Percentiles rank a stretch among this genome's conserved stretches.
These are phyloP conservation scores for Philaethria dido DNA, from an alignment of 2,888 invertebrate genomes.

Conservation along the genomic window DNA sequence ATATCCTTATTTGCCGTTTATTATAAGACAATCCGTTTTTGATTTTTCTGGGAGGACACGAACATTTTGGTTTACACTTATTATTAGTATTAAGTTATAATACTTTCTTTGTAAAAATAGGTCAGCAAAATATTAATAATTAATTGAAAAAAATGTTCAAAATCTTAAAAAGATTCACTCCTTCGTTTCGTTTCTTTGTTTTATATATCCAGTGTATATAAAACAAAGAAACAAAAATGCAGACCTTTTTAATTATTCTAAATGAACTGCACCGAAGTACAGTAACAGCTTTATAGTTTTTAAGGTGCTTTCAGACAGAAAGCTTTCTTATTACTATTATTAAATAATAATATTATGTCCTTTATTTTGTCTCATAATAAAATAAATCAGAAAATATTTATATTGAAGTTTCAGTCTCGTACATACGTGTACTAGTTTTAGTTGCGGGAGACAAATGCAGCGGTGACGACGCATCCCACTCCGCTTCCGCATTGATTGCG, in stretches of 20 bases:
- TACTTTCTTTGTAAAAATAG: no score
- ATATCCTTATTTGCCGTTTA: no score
- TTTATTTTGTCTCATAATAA: not conserved
- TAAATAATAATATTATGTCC: not conserved
- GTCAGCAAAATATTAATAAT: no score
- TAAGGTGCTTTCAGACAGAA: not conserved
- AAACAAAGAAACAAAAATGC: no score
- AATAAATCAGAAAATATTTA: not conserved
- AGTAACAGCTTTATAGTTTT: not conserved
- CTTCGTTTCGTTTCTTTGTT: no score
- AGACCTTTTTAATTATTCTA: not conserved
- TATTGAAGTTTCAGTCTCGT: conserved; percentile 15
- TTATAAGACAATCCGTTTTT: no score
- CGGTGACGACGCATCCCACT: conserved; percentile 72
- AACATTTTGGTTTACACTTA: no score
- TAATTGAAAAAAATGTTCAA: no score
- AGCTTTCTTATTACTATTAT: not conserved
- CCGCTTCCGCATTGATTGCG: conserved; percentile 80
- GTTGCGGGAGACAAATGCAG: conserved; percentile 52
- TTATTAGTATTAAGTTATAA: no score
- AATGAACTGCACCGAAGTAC: not conserved
- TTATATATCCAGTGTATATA: not conserved
- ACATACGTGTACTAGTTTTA: conserved; percentile 32
- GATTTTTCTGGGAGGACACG: no score
- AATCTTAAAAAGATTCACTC: no score